A percentile compares a stretch with the other conserved stretches of the same genome.
phyloP scores from a whole-genome alignment of 2,888 invertebrate species.

The Drosophila subsilvestris region DNA sequence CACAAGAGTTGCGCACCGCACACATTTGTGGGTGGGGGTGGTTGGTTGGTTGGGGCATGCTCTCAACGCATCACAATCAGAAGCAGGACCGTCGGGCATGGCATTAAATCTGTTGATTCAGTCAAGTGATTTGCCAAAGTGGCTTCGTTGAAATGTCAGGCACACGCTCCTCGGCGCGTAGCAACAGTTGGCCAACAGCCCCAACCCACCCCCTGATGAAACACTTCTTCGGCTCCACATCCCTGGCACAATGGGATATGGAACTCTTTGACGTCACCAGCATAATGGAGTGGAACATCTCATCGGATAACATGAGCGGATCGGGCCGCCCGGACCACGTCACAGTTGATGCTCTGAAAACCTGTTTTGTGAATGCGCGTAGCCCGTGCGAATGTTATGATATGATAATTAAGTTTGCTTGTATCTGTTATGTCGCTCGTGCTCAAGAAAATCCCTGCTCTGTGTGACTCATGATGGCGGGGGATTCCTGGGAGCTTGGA shows the following conservation, averaged over 20 bases:
- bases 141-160: constrained; percentile 80
- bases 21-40: constrained; percentile 10
- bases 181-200: constrained; percentile 74
- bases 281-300: background rate
- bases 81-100: constrained; percentile 63
- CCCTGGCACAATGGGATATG: constrained; percentile 21
- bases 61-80: constrained; percentile 51
- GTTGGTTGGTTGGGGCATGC: constrained; percentile 30
- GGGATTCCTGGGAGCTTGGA: constrained; percentile 23
- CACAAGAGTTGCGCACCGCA: constrained; percentile 6
- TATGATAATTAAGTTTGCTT: constrained; percentile 11
- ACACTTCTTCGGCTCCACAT: background rate
- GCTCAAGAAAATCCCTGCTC: constrained; percentile 27
- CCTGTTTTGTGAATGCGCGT: constrained; percentile 28
- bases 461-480: constrained; percentile 23
- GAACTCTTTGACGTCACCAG: constrained; percentile 45
- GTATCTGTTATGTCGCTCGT: constrained; percentile 12
- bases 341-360: constrained; percentile 25
- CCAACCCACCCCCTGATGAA: constrained; percentile 2
- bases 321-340: constrained; percentile 18
- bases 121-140: constrained; percentile 81
- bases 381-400: constrained; percentile 13
- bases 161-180: constrained; percentile 45
- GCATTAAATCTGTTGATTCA: constrained; percentile 79
- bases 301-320: constrained; percentile 30